These are phyloP conservation scores for Baryphthengus martii DNA, from an alignment of 2,113 vertebrate genomes.

Conservation along the genomic window DNA sequence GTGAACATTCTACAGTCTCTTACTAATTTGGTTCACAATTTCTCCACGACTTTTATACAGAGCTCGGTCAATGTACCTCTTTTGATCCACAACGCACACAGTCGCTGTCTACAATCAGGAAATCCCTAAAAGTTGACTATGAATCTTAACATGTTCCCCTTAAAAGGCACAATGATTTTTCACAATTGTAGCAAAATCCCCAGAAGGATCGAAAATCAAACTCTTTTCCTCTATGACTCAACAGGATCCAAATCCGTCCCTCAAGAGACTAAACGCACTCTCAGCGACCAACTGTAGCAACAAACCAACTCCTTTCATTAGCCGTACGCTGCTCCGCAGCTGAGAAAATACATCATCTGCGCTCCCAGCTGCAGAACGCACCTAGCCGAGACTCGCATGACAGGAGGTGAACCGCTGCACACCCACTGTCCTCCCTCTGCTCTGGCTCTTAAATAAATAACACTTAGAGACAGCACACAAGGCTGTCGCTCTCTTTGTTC, in stretches of 20 bases:
- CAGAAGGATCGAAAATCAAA: not conserved
- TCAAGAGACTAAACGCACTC: not conserved
- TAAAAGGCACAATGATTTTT: not conserved
- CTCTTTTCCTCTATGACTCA: not conserved
- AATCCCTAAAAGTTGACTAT: not conserved
- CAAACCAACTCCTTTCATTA: slow-evolving; percentile 5
- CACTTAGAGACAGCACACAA: not conserved
- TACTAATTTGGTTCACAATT: not conserved
- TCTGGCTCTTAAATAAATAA: not conserved
- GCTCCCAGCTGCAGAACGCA: not conserved
- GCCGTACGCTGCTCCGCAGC: not conserved
- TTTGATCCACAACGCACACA: not conserved
- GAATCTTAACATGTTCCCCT: not conserved
- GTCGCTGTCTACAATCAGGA: not conserved
- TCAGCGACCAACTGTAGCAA: not conserved
- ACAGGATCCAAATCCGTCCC: not conserved
- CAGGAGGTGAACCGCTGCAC: not conserved
- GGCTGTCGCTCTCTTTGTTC: not conserved
- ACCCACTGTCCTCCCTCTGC: not conserved
- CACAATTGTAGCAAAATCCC: not conserved
- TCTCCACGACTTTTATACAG: not conserved
- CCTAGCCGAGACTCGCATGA: not conserved
- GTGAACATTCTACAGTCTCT: not conserved
- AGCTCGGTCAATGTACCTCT: not conserved
- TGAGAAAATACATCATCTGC: not conserved